These are phyloP conservation scores for Neolamprologus sp. DNA, from an alignment of 2,113 vertebrate species.

Conservation along the genomic window DNA sequence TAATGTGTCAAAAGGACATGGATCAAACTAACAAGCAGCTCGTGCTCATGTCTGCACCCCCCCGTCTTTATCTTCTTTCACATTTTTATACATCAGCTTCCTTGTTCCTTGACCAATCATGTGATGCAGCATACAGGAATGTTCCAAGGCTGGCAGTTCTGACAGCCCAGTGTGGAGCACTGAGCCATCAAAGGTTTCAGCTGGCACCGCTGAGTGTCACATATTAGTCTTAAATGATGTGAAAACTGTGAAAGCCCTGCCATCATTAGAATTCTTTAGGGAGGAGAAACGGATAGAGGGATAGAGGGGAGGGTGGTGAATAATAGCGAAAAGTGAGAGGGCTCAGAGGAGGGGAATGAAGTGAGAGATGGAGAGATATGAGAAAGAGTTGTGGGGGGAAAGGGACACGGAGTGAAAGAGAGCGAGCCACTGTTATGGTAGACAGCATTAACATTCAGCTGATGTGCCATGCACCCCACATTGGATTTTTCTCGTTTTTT, in stretches of 20 bases:
- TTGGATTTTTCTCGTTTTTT: conserved; percentile 27
- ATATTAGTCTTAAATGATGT: conserved; percentile 65
- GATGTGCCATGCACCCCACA: conserved; percentile 3
- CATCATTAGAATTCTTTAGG: conserved; percentile 56
- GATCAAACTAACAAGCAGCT: conserved; percentile 26
- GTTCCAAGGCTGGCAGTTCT: conserved; percentile 50
- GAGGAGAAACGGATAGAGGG: conserved; percentile 18
- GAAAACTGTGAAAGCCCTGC: conserved; percentile 62
- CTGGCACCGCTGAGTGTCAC: conserved; percentile 60
- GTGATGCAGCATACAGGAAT: conserved; percentile 35
- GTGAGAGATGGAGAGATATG: background rate
- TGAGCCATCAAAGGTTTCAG: conserved; percentile 62
- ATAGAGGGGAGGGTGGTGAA: conserved; percentile 5
- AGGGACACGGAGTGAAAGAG: conserved; percentile 10
- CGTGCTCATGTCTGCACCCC: background rate
- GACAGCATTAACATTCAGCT: conserved; percentile 42
- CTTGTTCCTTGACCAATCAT: conserved; percentile 54
- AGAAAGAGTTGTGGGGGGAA: background rate
- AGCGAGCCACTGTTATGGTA: conserved; percentile 29
- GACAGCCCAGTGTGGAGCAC: conserved; percentile 43
- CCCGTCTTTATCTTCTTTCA: conserved; percentile 5
- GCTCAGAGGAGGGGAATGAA: background rate
- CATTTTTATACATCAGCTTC: conserved; percentile 31
- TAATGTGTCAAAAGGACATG: conserved; percentile 39
- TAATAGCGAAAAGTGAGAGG: conserved; percentile 21